Evolutionary conservation across 1,140 invertebrate genomes (phyloP), one percentile per base, ranked within the genome.

Genomic region (Cepaea nemoralis): DNA sequence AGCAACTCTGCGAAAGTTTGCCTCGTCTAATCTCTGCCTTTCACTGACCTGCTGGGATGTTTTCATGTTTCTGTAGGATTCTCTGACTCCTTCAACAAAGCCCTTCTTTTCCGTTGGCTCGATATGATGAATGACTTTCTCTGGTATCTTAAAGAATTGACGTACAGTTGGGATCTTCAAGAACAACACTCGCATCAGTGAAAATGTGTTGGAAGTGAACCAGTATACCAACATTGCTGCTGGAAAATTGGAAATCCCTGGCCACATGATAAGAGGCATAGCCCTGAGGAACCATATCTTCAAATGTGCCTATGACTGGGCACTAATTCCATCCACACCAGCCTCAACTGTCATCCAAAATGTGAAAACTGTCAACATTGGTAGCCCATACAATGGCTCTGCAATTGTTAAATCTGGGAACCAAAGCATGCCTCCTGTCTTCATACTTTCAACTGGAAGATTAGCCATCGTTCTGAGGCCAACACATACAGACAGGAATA

Each of bases 401-500:
- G 95, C 91, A 14, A 96, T 85, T 6, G 97, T 97, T 22, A 99
- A 93, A 93, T 99, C 97, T 0, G 93, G 93, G 89, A 99, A 98
- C 98, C 98, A 99, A 75, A 93, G 94, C 0, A 97, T 81, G 5
- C 98, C 98, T n/a, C 98, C 98, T 33, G 93, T 91, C 83, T 94
- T 94, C 93, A 99, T 93, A 89, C 96, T 97, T 77, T 96, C 95
- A 19, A 99, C 94, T 1, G 97, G 97, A 16, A 95, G 92, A 87
- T 95, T 95, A 0, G 96, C 94, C 97, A 99, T 98, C 88, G 87
- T 83, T 88, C 95, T 93, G 19, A 99, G 89, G 0, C 94, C 96
- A 88, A 96, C 93, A 88, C 98, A 99, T 88, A 97, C 95, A 12
- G 97, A 97, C 55, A 99, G 91, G 90, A 99, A 99, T 10, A 99